phyloP scores from a whole-genome alignment of 2,888 invertebrate genomes.

The Elegia similella region DNA sequence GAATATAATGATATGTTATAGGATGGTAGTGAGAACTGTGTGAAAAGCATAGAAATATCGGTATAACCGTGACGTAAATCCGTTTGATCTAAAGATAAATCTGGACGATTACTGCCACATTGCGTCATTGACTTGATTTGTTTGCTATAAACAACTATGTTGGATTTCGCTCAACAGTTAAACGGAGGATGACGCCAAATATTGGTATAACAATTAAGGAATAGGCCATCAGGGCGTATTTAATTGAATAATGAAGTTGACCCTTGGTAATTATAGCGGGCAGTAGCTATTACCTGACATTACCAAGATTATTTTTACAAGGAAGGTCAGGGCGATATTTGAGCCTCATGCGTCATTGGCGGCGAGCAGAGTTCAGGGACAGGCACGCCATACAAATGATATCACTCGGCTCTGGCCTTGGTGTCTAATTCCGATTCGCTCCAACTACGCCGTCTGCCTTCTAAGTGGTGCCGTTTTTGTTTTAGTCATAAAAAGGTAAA shows the following conservation, averaged over 20 bases:
- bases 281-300: conserved; percentile 45
- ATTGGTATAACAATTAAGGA: not conserved
- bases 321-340: conserved; percentile 73
- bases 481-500: not conserved
- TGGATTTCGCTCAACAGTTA: not conserved
- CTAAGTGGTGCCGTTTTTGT: conserved; percentile 45
- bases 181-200: not conserved
- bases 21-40: not conserved
- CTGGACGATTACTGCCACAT: not conserved
- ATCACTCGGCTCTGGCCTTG: conserved; percentile 71
- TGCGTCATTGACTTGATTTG: not conserved
- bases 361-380: conserved; percentile 72
- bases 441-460: conserved; percentile 72
- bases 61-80: not conserved
- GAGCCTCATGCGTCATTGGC: conserved; percentile 74
- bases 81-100: conserved; percentile 1
- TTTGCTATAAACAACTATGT: not conserved
- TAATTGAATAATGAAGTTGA: conserved; percentile 25
- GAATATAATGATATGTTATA: too few relatives aligned
- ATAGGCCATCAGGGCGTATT: not conserved
- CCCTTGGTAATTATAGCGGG: conserved; percentile 32
- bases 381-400: conserved; percentile 73
- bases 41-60: not conserved
- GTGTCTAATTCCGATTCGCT: conserved; percentile 73
- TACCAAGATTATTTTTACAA: conserved; percentile 62